Percentiles rank a stretch among this genome's conserved stretches.
Conservation (phyloP, 2,113 vertebrate genomes). For the Gopherus flavomarginatus region DNA sequence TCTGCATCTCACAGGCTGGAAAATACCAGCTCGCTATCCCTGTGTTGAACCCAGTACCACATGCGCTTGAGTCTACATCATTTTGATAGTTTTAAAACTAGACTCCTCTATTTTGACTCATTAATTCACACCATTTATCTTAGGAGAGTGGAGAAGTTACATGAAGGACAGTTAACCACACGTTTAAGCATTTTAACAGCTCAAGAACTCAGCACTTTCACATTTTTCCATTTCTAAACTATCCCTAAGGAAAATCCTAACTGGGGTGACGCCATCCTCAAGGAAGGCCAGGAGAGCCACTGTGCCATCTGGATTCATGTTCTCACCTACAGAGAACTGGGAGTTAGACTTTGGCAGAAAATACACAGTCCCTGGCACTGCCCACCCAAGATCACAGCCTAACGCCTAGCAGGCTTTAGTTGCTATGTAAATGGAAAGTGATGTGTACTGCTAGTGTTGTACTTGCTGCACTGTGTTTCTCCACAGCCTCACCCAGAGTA, state of each 20-base stretch:
- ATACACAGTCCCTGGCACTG: no score
- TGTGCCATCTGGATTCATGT: slow-evolving; percentile 79
- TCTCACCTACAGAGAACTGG: not conserved
- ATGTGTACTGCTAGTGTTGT: not conserved
- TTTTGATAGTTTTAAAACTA: not conserved
- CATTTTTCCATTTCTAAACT: slow-evolving; percentile 94
- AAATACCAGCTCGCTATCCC: not conserved
- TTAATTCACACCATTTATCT: not conserved
- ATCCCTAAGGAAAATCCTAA: slow-evolving; percentile 92
- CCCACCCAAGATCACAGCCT: not conserved
- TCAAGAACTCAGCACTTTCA: slow-evolving; percentile 80
- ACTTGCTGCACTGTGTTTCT: not conserved
- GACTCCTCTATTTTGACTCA: not conserved
- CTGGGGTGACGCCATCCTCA: slow-evolving; percentile 90
- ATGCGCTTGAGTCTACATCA: not conserved
- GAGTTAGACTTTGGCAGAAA: no score
- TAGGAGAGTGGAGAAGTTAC: not conserved
- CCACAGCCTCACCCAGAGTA: not conserved
- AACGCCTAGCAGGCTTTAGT: not conserved
- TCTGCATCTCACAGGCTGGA: not conserved
- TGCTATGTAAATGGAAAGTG: not conserved
- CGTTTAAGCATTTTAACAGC: not conserved
- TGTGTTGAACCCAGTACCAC: not conserved
- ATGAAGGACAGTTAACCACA: not conserved
- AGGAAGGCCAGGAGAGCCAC: slow-evolving; percentile 92